A percentile compares a stretch with the other conserved stretches of the same genome.
phyloP scores from a whole-genome alignment of 2,888 invertebrate species.

The Campoplex capitator region DNA sequence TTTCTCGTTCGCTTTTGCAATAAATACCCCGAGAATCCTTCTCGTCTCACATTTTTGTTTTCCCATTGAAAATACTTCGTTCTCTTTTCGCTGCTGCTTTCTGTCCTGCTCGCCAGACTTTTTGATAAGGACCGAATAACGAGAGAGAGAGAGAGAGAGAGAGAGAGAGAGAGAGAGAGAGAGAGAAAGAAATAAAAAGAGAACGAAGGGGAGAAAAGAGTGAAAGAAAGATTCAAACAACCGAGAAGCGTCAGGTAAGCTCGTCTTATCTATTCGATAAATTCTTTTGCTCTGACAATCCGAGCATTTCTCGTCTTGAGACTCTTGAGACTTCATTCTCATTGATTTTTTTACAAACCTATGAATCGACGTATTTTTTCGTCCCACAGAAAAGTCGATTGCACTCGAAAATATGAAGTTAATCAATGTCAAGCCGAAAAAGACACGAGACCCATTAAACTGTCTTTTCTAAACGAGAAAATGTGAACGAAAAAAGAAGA shows the following conservation, averaged over 20 bases:
- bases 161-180: neutral
- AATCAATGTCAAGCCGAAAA: neutral
- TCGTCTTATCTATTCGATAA: slow-evolving; percentile 46
- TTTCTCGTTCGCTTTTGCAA: slow-evolving; percentile 19
- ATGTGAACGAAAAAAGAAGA: neutral
- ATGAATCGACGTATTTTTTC: neutral
- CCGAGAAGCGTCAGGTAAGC: slow-evolving; percentile 25
- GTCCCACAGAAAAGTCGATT: neutral
- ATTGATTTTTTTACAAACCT: neutral
- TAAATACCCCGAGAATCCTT: slow-evolving; percentile 24
- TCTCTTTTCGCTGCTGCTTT: slow-evolving; percentile 19
- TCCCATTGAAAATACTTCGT: slow-evolving; percentile 10
- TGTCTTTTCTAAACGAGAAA: neutral
- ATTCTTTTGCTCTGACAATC: slow-evolving; percentile 44
- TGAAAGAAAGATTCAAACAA: neutral
- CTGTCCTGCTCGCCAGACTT: slow-evolving; percentile 28
- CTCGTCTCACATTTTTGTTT: slow-evolving; percentile 22
- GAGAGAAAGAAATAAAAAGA: slow-evolving; percentile 5
- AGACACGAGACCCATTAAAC: neutral
- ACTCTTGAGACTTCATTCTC: neutral
- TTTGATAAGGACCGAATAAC: slow-evolving; percentile 17
- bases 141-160: neutral
- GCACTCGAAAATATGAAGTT: neutral
- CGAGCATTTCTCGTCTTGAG: slow-evolving; percentile 3
- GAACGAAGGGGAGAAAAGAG: too few species aligned